Evolutionary conservation across 2,888 invertebrate genomes (phyloP).

Genomic region (Aphidius colemani): DNA sequence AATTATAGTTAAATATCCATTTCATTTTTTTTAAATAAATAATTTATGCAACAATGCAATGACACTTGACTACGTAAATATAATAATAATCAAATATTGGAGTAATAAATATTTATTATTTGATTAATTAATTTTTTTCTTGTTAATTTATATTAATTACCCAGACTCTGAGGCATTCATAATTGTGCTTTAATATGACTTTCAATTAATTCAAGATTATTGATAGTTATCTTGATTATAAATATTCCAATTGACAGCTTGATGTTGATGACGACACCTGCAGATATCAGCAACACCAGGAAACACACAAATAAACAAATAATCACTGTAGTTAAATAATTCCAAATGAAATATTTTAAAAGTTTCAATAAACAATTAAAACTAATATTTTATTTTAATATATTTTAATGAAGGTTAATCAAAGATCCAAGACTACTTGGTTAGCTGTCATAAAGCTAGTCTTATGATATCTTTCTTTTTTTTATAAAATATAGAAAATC

Average conservation of each 20-base stretch:
- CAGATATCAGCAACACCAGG: no score
- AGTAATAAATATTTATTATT: background rate
- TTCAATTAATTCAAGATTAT: constrained; percentile 37
- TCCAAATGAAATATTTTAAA: no score
- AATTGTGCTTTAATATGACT: constrained; percentile 43
- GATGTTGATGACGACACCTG: no score
- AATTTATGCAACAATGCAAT: constrained; percentile 31
- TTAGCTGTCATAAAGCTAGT: constrained; percentile 5
- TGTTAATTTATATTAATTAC: constrained; percentile 61
- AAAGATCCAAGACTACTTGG: background rate
- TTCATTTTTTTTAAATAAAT: constrained; percentile 23
- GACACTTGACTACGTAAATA: constrained; percentile 18
- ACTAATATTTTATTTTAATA: no score
- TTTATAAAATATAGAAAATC: background rate
- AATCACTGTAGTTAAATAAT: no score
- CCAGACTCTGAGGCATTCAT: constrained; percentile 83
- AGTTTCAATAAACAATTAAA: no score
- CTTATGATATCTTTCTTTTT: background rate
- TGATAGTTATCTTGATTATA: constrained; percentile 42
- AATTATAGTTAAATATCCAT: constrained; percentile 32
- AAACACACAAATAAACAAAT: no score
- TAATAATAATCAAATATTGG: no score
- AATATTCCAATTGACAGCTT: no score
- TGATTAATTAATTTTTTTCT: constrained; percentile 7
- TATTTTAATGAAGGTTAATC: no score